Conservation (phyloP, 1,140 invertebrate species). For the Drosophila burlai region DNA sequence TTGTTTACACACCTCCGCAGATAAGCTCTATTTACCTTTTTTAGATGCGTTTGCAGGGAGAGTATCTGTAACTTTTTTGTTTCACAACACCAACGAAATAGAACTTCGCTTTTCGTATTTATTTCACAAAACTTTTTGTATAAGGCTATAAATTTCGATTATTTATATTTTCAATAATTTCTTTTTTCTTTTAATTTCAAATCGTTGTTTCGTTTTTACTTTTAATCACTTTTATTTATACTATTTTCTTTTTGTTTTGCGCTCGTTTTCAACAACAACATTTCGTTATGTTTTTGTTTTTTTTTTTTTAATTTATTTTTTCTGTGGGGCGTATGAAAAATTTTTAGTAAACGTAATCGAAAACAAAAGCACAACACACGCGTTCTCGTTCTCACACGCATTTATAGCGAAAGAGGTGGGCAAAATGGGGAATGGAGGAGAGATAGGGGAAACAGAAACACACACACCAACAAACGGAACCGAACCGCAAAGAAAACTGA, state of each 20-base stretch:
- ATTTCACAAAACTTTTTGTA: constrained; percentile 30
- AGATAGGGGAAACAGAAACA: constrained; percentile 25
- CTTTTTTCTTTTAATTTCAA: constrained; percentile 15
- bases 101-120: constrained; percentile 33
- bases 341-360: constrained; percentile 70
- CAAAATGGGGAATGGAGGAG: too few relatives aligned
- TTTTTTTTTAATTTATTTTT: constrained; percentile 19
- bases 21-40: constrained; percentile 75
- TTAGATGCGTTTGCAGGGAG: constrained; percentile 56
- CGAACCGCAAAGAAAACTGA: constrained; percentile 71
- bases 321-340: constrained; percentile 55
- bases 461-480: constrained; percentile 40
- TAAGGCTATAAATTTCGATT: background rate
- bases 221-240: constrained; percentile 49
- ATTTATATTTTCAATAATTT: constrained; percentile 8
- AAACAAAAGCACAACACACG: constrained; percentile 62
- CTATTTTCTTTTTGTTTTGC: constrained; percentile 34
- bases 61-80: constrained; percentile 39
- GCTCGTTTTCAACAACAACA: constrained; percentile 60
- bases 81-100: constrained; percentile 49
- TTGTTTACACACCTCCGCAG: constrained; percentile 57
- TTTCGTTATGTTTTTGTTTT: constrained; percentile 66
- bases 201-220: constrained; percentile 32
- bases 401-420: background rate
- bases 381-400: constrained; percentile 10